Evolutionary conservation across 2,888 invertebrate species (phyloP).

Genomic region (Melanchra persicariae): DNA sequence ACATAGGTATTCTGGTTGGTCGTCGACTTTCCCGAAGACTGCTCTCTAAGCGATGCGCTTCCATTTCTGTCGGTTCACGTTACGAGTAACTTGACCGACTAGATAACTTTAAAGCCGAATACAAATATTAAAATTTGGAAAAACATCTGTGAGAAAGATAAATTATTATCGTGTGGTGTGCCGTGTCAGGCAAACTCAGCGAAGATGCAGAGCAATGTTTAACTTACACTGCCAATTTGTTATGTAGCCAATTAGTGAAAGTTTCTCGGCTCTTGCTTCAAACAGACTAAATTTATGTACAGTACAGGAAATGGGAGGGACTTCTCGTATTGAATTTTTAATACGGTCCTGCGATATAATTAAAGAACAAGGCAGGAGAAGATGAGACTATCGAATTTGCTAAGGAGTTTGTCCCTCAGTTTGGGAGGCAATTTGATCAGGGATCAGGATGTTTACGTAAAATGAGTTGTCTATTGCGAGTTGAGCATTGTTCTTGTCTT

Average conservation of each 20-base stretch:
- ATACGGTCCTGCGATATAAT: conserved; percentile 62
- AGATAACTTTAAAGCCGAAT: conserved; percentile 37
- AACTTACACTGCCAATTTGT: conserved; percentile 73
- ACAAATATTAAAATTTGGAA: conserved; percentile 64
- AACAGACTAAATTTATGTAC: conserved; percentile 64
- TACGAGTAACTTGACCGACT: too few relatives aligned
- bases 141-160: conserved; percentile 58
- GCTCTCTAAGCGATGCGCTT: too few relatives aligned
- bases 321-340: conserved; percentile 70
- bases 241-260: conserved; percentile 72
- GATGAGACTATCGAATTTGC: conserved; percentile 54
- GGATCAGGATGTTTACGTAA: conserved; percentile 45
- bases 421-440: conserved; percentile 57
- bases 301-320: conserved; percentile 64
- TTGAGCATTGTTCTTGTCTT: conserved; percentile 31
- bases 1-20: too few relatives aligned
- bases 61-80: too few relatives aligned
- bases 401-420: conserved; percentile 46
- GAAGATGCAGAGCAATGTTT: conserved; percentile 65
- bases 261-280: conserved; percentile 64
- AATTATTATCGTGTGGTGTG: conserved; percentile 51
- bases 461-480: conserved; percentile 48
- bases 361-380: conserved; percentile 57
- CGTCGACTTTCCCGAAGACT: too few relatives aligned
- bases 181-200: conserved; percentile 50